Base-by-base conservation (phyloP, 2,888 invertebrate genomes). In the Prosopocoilus inquinatus region DNA sequence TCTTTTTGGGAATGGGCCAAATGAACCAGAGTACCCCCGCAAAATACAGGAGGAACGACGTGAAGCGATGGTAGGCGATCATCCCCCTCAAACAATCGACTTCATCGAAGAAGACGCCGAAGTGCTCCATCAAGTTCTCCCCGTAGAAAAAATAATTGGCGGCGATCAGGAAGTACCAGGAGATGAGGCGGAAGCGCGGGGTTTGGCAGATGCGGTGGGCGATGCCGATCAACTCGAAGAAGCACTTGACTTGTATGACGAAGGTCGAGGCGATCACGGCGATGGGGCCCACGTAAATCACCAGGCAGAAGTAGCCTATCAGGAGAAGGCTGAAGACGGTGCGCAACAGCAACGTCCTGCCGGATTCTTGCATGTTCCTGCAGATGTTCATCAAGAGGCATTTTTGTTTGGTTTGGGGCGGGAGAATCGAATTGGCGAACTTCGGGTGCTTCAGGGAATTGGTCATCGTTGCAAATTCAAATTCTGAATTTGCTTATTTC, bases 101-200 rank as follows among this genome's bases (percentile, higher is more conserved):
- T 4, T 50, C 47, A 70, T 87, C 87, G 50, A 92, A 84, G 55
- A 94, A 89, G 12, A 96, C 91, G 47, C 93, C 92, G 78, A 96
- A 96, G 78, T 96, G 94, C 71, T 96, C 95, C 67, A 96, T 94
- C 67, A 98, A 83, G 78, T 94, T 94, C 79, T 99, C 99, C 50
- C 98, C 98, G 71, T 95, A 97, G 81, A 98, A 94, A 82, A 96
- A 99, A 79, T 98, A 98, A 80, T 99, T 98, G 57, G 96, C 96
- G 28, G 96, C 89, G 57, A 97, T 84, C 59, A 99, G 82, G 78
- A 99, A 98, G 80, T 96, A 98, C 97, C 98, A 98, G 20, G 96
- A 96, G 7, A 98, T 84, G 39, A 96, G 94, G 59, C 97, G 84
- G 80, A 99, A 97, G 94, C 96, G 96, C 0, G 96, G 96, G 64